Evolutionary conservation across 2,113 vertebrate species (phyloP).

Genomic region (Stomatorhinus ivindoensis): DNA sequence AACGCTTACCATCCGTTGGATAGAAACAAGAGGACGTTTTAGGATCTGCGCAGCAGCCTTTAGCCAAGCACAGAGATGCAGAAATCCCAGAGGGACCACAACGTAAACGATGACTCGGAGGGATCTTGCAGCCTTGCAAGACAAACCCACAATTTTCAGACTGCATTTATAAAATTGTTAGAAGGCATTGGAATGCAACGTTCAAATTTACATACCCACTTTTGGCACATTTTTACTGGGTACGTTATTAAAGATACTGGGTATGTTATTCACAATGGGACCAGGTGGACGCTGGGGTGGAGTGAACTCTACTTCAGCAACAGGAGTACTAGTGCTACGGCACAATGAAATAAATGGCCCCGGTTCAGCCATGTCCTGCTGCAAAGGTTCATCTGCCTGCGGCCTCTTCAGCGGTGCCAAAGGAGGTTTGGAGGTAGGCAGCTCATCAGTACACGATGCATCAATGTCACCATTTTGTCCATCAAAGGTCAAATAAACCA

Average conservation of each 20-base stretch:
- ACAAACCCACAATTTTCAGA: background rate
- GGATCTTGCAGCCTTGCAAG: slow-evolving; percentile 45
- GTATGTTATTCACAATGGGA: background rate
- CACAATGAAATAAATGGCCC: background rate
- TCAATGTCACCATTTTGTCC: slow-evolving; percentile 16
- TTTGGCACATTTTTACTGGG: too few relatives aligned
- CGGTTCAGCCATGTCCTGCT: background rate
- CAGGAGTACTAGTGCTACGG: background rate
- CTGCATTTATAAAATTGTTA: too few relatives aligned
- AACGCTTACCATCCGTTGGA: slow-evolving; percentile 49
- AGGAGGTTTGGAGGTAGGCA: background rate
- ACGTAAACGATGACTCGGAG: slow-evolving; percentile 22
- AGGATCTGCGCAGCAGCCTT: slow-evolving; percentile 48
- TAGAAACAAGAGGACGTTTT: slow-evolving; percentile 43
- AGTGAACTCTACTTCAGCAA: background rate
- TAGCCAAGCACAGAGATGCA: slow-evolving; percentile 22
- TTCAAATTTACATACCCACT: slow-evolving; percentile 6
- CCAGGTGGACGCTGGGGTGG: background rate
- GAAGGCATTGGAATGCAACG: background rate
- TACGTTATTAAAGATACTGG: background rate
- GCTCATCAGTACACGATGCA: slow-evolving; percentile 27
- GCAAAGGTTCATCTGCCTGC: background rate
- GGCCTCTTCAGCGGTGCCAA: background rate
- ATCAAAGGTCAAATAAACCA: slow-evolving; percentile 29
- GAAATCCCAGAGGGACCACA: slow-evolving; percentile 32